Evolutionary conservation across 1,140 invertebrate species (phyloP).

Genomic region (Goniozus legneri): DNA sequence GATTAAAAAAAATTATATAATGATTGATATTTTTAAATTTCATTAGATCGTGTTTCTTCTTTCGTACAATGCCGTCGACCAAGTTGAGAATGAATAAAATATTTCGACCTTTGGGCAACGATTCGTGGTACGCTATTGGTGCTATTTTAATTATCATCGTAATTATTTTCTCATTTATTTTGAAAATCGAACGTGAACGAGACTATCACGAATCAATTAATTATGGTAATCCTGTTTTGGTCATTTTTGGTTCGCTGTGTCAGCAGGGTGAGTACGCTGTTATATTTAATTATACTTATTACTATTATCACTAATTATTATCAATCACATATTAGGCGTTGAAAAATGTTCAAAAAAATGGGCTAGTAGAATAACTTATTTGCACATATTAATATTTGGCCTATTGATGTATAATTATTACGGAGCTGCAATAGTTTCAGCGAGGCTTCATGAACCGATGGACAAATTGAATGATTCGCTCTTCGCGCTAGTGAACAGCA

Average conservation of each 20-base stretch:
- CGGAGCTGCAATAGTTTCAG: slow-evolving; percentile 26
- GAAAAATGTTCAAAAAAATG: slow-evolving; percentile 12
- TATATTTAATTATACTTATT: no score
- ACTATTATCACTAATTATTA: no score
- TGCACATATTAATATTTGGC: slow-evolving; percentile 20
- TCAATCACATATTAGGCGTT: no score
- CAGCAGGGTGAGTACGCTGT: background rate
- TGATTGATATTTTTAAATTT: background rate
- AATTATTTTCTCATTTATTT: background rate
- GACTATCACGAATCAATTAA: background rate
- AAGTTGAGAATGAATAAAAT: slow-evolving; percentile 17
- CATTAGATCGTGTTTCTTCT: slow-evolving; percentile 18
- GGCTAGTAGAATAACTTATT: slow-evolving; percentile 20
- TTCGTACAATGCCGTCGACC: slow-evolving; percentile 24
- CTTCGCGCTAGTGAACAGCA: slow-evolving; percentile 13
- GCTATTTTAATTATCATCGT: background rate
- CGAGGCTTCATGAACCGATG: slow-evolving; percentile 16
- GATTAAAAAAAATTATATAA: background rate
- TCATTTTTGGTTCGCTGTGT: background rate
- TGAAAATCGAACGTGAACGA: background rate
- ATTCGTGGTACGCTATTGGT: slow-evolving; percentile 19
- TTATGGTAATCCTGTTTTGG: background rate
- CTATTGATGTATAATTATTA: slow-evolving; percentile 26
- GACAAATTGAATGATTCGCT: slow-evolving; percentile 29
- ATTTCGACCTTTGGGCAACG: slow-evolving; percentile 17